A percentile compares a stretch with the other conserved stretches of the same genome.
Conservation (phyloP, 2,888 invertebrate species). For the Tenthredo distinguenda region DNA sequence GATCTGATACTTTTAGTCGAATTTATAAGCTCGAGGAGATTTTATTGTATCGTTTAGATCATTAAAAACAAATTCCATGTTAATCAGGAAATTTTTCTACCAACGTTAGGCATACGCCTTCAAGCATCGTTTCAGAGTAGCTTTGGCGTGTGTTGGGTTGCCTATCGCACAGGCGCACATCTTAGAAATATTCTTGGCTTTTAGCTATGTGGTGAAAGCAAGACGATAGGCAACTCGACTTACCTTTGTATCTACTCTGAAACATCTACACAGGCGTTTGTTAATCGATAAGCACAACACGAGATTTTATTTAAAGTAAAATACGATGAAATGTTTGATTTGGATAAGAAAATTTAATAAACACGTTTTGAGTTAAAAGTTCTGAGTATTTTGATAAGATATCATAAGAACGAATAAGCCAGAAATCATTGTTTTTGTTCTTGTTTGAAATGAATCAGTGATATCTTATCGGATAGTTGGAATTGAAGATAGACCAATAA, state of each 20-base stretch:
- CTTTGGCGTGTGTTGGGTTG: not conserved
- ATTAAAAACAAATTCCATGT: not conserved
- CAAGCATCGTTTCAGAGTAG: not conserved
- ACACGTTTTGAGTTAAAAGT: not conserved
- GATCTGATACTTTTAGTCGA: not conserved
- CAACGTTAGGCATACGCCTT: not conserved
- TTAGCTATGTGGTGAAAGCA: not conserved
- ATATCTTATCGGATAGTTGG: not conserved
- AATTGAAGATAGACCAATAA: not conserved
- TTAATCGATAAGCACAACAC: not conserved
- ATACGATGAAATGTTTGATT: not conserved
- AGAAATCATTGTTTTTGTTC: not conserved
- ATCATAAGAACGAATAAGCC: not conserved
- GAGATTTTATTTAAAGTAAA: not conserved
- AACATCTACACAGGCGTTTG: not conserved
- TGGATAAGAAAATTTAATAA: not conserved
- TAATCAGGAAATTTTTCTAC: not conserved
- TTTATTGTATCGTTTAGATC: not conserved
- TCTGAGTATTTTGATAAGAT: constrained; percentile 8
- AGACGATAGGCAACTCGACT: not conserved
- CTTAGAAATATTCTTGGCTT: not conserved
- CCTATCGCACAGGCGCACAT: not conserved
- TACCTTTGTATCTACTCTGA: not conserved
- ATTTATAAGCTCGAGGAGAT: not conserved
- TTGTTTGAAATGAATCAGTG: not conserved